Percentiles rank a stretch among this genome's conserved stretches.
Conservation (phyloP, 1,140 invertebrate species). For the Pachyrhynchus sulphureomaculatus region DNA sequence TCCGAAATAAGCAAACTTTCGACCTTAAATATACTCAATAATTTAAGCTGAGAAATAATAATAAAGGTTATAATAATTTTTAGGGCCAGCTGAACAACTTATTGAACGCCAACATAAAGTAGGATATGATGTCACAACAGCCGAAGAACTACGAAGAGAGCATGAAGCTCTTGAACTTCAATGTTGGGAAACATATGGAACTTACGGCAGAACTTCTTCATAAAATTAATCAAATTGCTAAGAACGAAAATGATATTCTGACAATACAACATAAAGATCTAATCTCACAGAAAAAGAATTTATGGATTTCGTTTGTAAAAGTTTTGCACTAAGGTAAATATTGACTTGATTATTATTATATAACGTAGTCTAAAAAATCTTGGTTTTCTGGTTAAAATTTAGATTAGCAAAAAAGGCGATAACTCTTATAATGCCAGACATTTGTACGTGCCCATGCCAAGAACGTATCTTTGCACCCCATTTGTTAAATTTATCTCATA, state of each 20-base stretch:
- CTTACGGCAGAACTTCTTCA: constrained; percentile 75
- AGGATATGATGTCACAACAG: constrained; percentile 69
- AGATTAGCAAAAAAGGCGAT: too few species aligned
- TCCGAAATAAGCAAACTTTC: too few species aligned
- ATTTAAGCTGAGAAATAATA: too few species aligned
- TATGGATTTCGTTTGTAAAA: constrained; percentile 79
- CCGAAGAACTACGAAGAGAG: constrained; percentile 68
- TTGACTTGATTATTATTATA: too few species aligned
- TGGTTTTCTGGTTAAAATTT: too few species aligned
- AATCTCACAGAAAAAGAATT: constrained; percentile 68
- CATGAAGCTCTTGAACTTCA: constrained; percentile 77
- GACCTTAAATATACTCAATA: too few species aligned
- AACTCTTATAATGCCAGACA: too few species aligned
- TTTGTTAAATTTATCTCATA: too few species aligned
- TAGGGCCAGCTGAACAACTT: constrained; percentile 69
- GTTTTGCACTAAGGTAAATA: constrained; percentile 71
- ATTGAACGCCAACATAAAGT: constrained; percentile 69
- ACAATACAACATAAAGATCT: constrained; percentile 55
- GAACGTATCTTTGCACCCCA: too few species aligned
- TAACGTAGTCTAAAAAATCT: too few species aligned
- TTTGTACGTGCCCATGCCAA: too few species aligned
- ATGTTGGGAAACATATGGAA: constrained; percentile 73
- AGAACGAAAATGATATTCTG: constrained; percentile 51
- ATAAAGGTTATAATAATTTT: too few species aligned
- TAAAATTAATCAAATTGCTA: constrained; percentile 60